Base-by-base conservation (phyloP, 2,797 vertebrate species). In the Lacerta viridis region DNA sequence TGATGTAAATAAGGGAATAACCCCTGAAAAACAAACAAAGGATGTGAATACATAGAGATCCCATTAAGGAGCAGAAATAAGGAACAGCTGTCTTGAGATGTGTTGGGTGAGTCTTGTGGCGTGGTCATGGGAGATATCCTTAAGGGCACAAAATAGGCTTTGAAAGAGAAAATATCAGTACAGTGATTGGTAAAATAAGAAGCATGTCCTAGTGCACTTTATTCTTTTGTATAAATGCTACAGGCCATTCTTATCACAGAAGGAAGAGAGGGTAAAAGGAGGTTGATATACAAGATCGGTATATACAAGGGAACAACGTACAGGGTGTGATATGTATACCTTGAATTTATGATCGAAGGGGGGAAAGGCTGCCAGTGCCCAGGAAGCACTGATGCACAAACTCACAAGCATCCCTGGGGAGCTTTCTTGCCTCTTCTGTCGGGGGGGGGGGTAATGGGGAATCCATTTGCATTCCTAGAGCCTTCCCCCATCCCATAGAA, bases 271-370 rank as follows among this genome's bases (percentile, higher is more conserved):
- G 5, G 5, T 36, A n/a, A 88, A 81, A 29, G 77, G 89, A 87
- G 20, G 50, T 72, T 72, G 88, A 80, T 13, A 82, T 15, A 43
- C 81, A 87, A 80, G 81, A 83, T 27, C 39, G 50, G 23, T 89
- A 33, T 33, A 33, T 79, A 15, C 0, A 82, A 87, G 81, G 2
- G 8, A 61, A 36, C 78, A 61, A 27, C 55, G 83, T 69, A 64
- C 88, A 92, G 77, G 69, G 69, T 17, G 86, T 64, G 0, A 5
- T 41, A 72, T 74, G n/a, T 8, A 50, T 83, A 8, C 84, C 72
- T 43, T 0, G 88, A 10, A 85, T 90, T 89, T 89, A 75, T 2
- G 7, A 15, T 36, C 84, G 2, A 88, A 83, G 82, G 27, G 72
- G 8, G 13, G 2, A 91, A 87, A 66, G 36, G 23, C 80, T 88